A percentile compares a stretch with the other conserved stretches of the same genome.
Evolutionary conservation across 2,113 vertebrate species (phyloP).

Genomic region (Tetrao urogallus): DNA sequence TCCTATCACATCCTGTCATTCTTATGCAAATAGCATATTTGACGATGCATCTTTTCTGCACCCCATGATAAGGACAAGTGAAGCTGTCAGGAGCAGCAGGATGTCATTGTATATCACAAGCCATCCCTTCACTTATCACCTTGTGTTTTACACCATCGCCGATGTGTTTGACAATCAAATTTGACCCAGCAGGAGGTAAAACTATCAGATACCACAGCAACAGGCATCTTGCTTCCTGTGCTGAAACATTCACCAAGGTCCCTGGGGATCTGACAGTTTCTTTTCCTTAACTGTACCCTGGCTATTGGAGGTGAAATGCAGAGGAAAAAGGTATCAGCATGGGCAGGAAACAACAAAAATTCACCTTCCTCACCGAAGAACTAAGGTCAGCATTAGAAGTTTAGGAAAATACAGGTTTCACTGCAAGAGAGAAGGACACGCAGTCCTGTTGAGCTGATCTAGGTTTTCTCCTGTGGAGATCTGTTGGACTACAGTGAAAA

Average conservation of each 20-base stretch:
- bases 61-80: slow-evolving; percentile 48
- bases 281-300: not conserved
- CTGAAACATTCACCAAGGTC: slow-evolving; percentile 58
- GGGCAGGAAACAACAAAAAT: not conserved
- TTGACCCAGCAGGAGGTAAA: slow-evolving; percentile 70
- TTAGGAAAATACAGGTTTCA: not conserved
- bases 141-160: slow-evolving; percentile 70
- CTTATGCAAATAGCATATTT: slow-evolving; percentile 79
- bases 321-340: not conserved
- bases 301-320: slow-evolving; percentile 31
- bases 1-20: slow-evolving; percentile 83
- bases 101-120: slow-evolving; percentile 49
- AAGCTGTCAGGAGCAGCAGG: slow-evolving; percentile 59
- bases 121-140: slow-evolving; percentile 69
- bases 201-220: slow-evolving; percentile 77
- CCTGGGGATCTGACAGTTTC: slow-evolving; percentile 25
- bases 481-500: not conserved
- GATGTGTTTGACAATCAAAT: slow-evolving; percentile 76
- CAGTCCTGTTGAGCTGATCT: not conserved
- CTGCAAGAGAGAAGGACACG: not conserved
- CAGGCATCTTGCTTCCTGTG: slow-evolving; percentile 75
- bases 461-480: not conserved
- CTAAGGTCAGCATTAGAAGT: not conserved
- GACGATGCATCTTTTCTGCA: slow-evolving; percentile 71
- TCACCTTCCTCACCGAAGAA: not conserved